Base-by-base conservation (phyloP, 2,888 invertebrate genomes). In the Lordiphosa fenestrarum region DNA sequence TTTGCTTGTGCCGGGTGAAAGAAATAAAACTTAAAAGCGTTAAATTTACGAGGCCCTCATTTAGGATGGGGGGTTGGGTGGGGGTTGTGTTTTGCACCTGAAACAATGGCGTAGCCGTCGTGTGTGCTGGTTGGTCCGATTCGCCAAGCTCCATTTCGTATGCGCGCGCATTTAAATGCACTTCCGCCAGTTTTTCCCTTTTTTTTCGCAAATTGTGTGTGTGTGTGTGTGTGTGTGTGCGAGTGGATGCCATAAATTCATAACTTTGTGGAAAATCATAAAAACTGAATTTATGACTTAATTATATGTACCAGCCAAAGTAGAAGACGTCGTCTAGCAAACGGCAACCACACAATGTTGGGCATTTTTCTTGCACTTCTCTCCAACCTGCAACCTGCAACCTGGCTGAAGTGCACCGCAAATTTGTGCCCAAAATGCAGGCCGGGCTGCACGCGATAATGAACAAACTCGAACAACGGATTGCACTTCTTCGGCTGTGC, bases 241-340 rank as follows among this genome's bases (percentile, higher is more conserved):
- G 51, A 61, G 51, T 59, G 58, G 40, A 57, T 58, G 65, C 81
- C 66, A 85, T 83, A 85, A 85, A 85, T 81, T 81, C 75, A 84
- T 84, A 86, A 86, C 87, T 75, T 86, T 86, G 85, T 81, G 76
- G 64, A 84, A 84, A 85, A 86, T 83, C 85, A 72, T 78, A 82
- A 81, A 83, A 77, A 71, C 78, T 65, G 69, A 86, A 86, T 86
- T 86, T 86, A 86, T 86, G 77, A 71, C 85, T 86, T 86, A 87
- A 87, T 86, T 86, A 86, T 80, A 69, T 65, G 65, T 62, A 39
- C 41, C 21, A 44, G 33, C 25, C n/a, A n/a, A 33, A 30, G 30
- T 3, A 9, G 30, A 12, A 7, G 36, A 23, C 12, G 35, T 25
- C 25, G 12, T 25, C 25, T 33, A 30, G 30, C 30, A 30, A 30